Evolutionary conservation across 53 echinoderm and acorn worm species (phyloP), one percentile per base, ranked within the genome.

Genomic region (Mesocentrotus franciscanus): DNA sequence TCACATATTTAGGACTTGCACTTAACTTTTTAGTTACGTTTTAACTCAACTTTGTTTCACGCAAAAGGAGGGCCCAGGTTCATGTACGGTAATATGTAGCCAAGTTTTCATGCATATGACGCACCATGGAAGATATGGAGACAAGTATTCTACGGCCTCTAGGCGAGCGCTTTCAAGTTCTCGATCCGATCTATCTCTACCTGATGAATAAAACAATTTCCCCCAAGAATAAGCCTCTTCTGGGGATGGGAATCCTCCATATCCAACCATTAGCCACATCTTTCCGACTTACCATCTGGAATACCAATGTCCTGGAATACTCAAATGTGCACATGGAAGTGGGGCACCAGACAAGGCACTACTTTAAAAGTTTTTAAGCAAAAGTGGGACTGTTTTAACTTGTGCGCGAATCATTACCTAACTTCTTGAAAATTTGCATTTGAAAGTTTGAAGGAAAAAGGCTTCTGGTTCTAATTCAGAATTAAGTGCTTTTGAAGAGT

Each of bases 141-240:
- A 74, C 74, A 74, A 30, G 74, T 74, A 30, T 32, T 74, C 49
- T 49, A 14, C 29, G 32, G 74, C 74, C 74, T 32, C 32, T 10
- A 74, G 74, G 32, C 13, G 4, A 74, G 9, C 85, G 85, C 85
- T 85, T 56, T 85, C 49, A 85, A 55, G 56, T 85, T 85, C 18
- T 56, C 56, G 1, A 85, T 85, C 85, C 56, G 11, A 85, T 85
- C 85, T 85, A 85, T 85, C 85, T 42, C 85, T 85, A 85, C 85
- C 85, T 56, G 85, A 39, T 85, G 85, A 85, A 85, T 85, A 85
- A 85, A 85, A 85, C 85, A 85, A 85, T 85, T 85, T 85, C 33
- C 85, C 55, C 24, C 85, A 9, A 49, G 39, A 55, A 49, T 85
- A 85, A 13, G 33, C 49, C 85, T 33, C 56, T 39, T n/a, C 85